phyloP scores from a whole-genome alignment of 2,888 invertebrate species.

The Smittia sp. region DNA sequence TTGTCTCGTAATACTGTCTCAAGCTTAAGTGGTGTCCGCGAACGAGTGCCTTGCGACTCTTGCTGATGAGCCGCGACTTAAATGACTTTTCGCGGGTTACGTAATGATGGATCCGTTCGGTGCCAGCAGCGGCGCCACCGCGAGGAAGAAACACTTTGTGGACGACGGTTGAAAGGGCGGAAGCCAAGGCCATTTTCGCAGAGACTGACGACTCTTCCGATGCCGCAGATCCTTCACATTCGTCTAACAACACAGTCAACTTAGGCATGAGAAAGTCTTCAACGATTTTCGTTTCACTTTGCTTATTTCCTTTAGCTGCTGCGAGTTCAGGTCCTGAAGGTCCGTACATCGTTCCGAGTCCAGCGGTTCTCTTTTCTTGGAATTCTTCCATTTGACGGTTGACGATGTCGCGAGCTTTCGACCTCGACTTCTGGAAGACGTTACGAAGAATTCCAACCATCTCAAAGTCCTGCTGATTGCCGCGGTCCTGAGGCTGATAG shows the following conservation, averaged over 20 bases:
- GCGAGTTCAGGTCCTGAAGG: conserved; percentile 76
- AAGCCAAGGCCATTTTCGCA: conserved; percentile 62
- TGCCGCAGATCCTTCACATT: background rate
- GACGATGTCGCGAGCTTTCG: conserved; percentile 56
- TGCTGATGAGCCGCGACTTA: conserved; percentile 65
- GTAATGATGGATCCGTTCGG: conserved; percentile 78
- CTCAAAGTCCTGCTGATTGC: conserved; percentile 69
- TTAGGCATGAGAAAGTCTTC: conserved; percentile 71
- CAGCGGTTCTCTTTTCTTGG: conserved; percentile 84
- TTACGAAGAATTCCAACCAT: conserved; percentile 86
- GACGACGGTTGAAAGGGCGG: conserved; percentile 77
- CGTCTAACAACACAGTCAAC: conserved; percentile 57
- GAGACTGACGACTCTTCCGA: conserved; percentile 47
- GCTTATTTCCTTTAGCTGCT: conserved; percentile 75
- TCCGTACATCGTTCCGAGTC: conserved; percentile 85
- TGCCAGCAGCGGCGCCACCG: conserved; percentile 57
- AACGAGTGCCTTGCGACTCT: conserved; percentile 69
- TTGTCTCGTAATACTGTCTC: conserved; percentile 84
- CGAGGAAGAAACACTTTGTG: conserved; percentile 72
- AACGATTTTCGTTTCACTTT: conserved; percentile 70
- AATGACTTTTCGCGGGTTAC: conserved; percentile 81
- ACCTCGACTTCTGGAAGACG: conserved; percentile 86
- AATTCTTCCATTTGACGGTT: conserved; percentile 54
- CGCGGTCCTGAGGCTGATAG: conserved; percentile 28
- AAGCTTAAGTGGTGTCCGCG: conserved; percentile 89